phyloP scores from a whole-genome alignment of 2,113 vertebrate genomes.

The Xenopus tropicalis region UCB_Xtro_10.0 CM004447.2:7643501-7644000 shows the following conservation, averaged over 20 bases:
- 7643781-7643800: slow-evolving; percentile 24
- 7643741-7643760: slow-evolving; percentile 10
- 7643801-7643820: slow-evolving; percentile 20
- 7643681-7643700: slow-evolving; percentile 42
- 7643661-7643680: slow-evolving; percentile 35
- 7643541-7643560: background rate
- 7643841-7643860: background rate
- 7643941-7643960: no score
- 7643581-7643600: slow-evolving; percentile 12
- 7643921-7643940: background rate
- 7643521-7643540: background rate
- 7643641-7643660: slow-evolving; percentile 25
- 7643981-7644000: no score
- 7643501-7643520: background rate
- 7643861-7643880: background rate
- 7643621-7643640: slow-evolving; percentile 22
- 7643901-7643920: background rate
- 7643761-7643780: slow-evolving; percentile 31
- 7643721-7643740: slow-evolving; percentile 3
- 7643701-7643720: background rate
- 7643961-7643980: no score
- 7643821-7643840: slow-evolving; percentile 18
- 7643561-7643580: background rate
- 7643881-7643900: slow-evolving; percentile 4
- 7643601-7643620: slow-evolving; percentile 38